Conservation (phyloP, 2,113 vertebrate genomes). For the Ibidorhyncha struthersii region DNA sequence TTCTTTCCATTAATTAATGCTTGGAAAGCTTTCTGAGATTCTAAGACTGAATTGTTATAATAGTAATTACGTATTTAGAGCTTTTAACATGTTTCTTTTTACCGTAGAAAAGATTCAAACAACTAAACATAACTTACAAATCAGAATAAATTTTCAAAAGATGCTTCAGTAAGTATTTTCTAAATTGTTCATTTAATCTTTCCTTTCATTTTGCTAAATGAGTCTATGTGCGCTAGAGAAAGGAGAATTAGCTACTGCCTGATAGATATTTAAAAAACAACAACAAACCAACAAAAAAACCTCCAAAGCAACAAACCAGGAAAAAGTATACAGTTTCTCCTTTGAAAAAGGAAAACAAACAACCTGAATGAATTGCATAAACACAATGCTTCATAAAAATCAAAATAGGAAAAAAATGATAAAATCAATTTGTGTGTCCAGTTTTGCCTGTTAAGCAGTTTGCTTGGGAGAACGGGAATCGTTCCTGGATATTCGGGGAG, state of each 20-base stretch:
- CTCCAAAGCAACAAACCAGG: neutral
- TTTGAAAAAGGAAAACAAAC: neutral
- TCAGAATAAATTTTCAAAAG: constrained; percentile 19
- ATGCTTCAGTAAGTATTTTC: constrained; percentile 4
- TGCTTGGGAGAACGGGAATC: neutral
- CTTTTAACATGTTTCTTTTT: neutral
- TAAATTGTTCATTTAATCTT: constrained; percentile 16
- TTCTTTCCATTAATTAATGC: constrained; percentile 32
- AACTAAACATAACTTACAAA: constrained; percentile 20
- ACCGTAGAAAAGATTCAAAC: neutral
- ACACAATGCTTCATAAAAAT: neutral
- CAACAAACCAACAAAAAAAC: neutral
- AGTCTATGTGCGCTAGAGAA: neutral
- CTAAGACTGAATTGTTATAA: neutral
- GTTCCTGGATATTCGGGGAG: neutral
- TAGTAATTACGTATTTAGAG: constrained; percentile 18
- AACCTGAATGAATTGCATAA: neutral
- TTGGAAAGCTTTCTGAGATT: constrained; percentile 35
- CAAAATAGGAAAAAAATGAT: neutral
- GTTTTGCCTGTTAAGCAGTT: neutral
- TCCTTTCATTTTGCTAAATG: neutral
- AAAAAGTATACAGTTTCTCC: neutral
- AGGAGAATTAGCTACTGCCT: neutral
- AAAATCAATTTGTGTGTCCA: neutral
- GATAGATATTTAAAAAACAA: neutral